Evolutionary conservation across 2,888 invertebrate species (phyloP).

Genomic region (Pyrocoelia pectoralis): DNA sequence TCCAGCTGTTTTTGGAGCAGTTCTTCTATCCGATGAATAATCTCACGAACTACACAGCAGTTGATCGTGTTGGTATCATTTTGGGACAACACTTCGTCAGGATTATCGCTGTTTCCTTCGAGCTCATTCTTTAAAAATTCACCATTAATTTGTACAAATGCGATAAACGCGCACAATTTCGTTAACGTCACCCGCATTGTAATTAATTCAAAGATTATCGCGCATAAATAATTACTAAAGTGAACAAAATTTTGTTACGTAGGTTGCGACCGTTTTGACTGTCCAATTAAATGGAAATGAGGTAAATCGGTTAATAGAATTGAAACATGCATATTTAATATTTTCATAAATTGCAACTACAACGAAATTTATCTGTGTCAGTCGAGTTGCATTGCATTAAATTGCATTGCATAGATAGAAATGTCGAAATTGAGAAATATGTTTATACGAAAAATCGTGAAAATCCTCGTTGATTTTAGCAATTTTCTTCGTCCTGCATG

Average conservation of each 20-base stretch:
- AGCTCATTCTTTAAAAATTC: neutral
- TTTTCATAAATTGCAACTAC: neutral
- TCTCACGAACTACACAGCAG: conserved; percentile 2
- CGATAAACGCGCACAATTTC: neutral
- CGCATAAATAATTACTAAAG: neutral
- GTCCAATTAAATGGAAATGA: neutral
- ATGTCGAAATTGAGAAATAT: neutral
- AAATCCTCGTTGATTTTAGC: conserved; percentile 1
- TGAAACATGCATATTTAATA: neutral
- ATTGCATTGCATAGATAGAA: neutral
- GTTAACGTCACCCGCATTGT: neutral
- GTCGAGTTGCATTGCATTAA: neutral
- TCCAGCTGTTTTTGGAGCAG: neutral
- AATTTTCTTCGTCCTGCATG: conserved; percentile 4
- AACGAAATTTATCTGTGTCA: conserved; percentile 3
- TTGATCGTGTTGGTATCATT: neutral
- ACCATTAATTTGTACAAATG: neutral
- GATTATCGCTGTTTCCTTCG: neutral
- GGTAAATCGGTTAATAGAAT: conserved; percentile 3
- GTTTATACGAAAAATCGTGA: neutral
- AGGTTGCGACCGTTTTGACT: neutral
- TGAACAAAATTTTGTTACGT: neutral
- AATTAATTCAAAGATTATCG: neutral
- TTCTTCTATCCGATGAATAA: neutral
- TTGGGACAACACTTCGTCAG: neutral